Percentiles rank a stretch among this genome's conserved stretches.
Conservation (phyloP, 2,797 vertebrate species). For the Carapus acus region DNA sequence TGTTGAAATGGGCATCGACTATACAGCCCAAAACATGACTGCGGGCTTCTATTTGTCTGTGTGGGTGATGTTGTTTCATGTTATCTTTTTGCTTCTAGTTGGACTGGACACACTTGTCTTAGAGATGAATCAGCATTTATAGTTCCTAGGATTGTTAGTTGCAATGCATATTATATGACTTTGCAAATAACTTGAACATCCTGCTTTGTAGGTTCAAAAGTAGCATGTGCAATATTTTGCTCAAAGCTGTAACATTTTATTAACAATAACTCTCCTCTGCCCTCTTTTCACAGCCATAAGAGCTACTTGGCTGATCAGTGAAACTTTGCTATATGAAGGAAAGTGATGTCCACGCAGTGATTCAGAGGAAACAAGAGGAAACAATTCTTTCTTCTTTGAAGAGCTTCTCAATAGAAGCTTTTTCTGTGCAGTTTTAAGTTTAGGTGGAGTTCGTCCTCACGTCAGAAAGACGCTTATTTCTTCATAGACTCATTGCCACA, state of each 20-base stretch:
- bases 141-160: too few species aligned
- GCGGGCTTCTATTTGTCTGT: too few species aligned
- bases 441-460: conserved; percentile 50
- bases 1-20: too few species aligned
- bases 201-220: neutral
- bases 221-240: neutral
- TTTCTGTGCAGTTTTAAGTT: conserved; percentile 52
- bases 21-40: too few species aligned
- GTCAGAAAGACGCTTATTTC: conserved; percentile 51
- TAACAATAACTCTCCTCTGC: conserved; percentile 1
- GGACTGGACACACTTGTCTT: too few species aligned
- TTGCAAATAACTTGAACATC: neutral
- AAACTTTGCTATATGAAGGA: conserved; percentile 62
- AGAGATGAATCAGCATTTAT: too few species aligned
- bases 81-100: too few species aligned
- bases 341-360: conserved; percentile 58
- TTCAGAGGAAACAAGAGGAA: conserved; percentile 60
- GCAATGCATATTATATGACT: too few species aligned
- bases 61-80: too few species aligned
- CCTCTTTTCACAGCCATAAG: conserved; percentile 59
- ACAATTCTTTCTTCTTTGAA: conserved; percentile 56
- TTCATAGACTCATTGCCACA: conserved; percentile 49
- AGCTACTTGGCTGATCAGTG: conserved; percentile 60
- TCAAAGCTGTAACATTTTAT: neutral
- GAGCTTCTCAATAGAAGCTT: conserved; percentile 55